Base-by-base conservation (phyloP, 2,888 invertebrate genomes). In the Drosophila nigritarsus region DNA sequence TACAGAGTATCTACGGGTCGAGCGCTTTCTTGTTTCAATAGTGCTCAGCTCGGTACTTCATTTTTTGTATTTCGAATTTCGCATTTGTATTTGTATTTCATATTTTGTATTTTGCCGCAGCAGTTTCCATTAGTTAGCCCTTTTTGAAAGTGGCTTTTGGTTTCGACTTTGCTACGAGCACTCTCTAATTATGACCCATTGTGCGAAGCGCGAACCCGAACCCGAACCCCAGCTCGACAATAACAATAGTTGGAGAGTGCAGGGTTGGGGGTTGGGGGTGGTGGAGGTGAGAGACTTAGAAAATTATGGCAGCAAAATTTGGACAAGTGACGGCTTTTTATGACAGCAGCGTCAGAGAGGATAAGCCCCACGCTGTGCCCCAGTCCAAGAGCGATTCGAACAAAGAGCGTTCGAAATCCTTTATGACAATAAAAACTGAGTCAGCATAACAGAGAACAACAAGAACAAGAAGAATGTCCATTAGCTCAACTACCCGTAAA, bases 171-270 rank as follows among this genome's bases (percentile, higher is more conserved):
- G 50, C 53, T 53, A 34, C 30, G 54, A 30, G 66, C 72, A 65
- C 74, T 81, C 82, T 80, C 82, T 83, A 87, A 87, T 87, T 86
- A 85, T 75, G 59, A 54, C n/a, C 72, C 74, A 68, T 71, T 66
- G 69, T 71, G 45, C 45, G 45, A 24, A 4, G 15, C 45, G 74
- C 65, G 20, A 59, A 24, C 50, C 63, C 63, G 53, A 59, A 56
- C 51, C 70, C 70, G 8, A 18, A 18, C 15, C 45, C 2, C 45
- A 45, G 15, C 45, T 13, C 20, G 24, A 45, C 15, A 45, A 24
- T 45, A 45, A 24, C 24, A 45, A 45, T 45, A 24, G 60, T 7
- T 1, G 5, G 13, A 15, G 20, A 30, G 32, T 3, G 20, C 42
- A 1, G 13, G 13, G 20, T 13, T 13, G 20, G 15, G 3, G 3